phyloP scores from a whole-genome alignment of 2,888 invertebrate species.

The Rhagium mordax region DNA sequence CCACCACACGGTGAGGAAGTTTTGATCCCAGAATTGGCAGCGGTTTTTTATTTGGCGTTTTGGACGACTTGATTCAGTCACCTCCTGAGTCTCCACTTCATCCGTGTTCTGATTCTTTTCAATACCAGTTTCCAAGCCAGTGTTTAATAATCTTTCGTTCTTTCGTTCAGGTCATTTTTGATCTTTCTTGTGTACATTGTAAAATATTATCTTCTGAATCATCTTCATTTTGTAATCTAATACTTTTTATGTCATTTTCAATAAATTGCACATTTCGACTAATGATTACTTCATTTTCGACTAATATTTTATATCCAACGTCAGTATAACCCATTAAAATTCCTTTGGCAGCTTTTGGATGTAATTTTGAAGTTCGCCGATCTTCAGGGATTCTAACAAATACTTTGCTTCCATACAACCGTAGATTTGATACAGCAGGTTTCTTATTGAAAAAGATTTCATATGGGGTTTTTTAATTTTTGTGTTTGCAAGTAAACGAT shows the following conservation, averaged over 20 bases:
- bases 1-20: no score
- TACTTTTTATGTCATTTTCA: neutral
- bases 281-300: neutral
- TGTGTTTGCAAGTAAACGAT: no score
- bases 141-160: neutral
- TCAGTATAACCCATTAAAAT: no score
- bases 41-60: neutral
- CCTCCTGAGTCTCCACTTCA: neutral
- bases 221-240: neutral
- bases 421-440: no score
- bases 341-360: no score
- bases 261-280: slow-evolving; percentile 10
- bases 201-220: neutral
- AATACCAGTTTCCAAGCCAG: no score
- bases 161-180: neutral
- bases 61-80: neutral
- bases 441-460: no score
- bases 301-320: slow-evolving; percentile 4
- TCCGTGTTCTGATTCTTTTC: neutral
- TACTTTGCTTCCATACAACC: no score
- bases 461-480: no score
- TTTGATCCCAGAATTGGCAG: no score
- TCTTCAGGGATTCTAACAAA: no score
- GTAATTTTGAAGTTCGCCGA: no score
- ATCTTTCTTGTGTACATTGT: neutral